Conservation (phyloP, 23 tunicate genomes). For the Styela clava region DNA sequence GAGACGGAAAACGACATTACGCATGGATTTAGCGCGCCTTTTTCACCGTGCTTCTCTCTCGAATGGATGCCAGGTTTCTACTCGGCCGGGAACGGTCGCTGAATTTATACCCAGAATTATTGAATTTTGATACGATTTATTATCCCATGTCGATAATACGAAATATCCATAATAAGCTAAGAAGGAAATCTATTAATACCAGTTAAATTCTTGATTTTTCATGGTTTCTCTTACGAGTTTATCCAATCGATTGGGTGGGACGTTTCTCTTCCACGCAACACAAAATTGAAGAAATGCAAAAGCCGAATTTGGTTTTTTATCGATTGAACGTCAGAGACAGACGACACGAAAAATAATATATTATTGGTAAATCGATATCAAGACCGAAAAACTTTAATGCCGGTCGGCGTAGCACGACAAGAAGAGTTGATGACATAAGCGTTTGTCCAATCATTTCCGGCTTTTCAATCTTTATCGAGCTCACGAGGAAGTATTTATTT, state of each 20-base stretch:
- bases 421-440: neutral
- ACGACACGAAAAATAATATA: neutral
- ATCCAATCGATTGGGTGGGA: neutral
- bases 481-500: no score
- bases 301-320: neutral
- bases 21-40: constrained; percentile 4
- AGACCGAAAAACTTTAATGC: neutral
- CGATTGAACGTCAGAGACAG: neutral
- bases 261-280: neutral
- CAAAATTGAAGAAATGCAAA: neutral
- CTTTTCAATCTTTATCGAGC: no score
- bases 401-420: neutral
- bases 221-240: neutral
- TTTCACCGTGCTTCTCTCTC: neutral
- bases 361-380: neutral
- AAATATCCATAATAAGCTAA: neutral
- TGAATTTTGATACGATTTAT: neutral
- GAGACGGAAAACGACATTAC: constrained; percentile 56
- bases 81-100: neutral
- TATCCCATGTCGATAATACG: neutral
- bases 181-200: neutral
- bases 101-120: neutral
- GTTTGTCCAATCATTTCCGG: neutral
- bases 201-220: neutral
- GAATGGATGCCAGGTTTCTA: neutral